Evolutionary conservation across 2,113 vertebrate genomes (phyloP).

Genomic region (Neogobius melanostomus): DNA sequence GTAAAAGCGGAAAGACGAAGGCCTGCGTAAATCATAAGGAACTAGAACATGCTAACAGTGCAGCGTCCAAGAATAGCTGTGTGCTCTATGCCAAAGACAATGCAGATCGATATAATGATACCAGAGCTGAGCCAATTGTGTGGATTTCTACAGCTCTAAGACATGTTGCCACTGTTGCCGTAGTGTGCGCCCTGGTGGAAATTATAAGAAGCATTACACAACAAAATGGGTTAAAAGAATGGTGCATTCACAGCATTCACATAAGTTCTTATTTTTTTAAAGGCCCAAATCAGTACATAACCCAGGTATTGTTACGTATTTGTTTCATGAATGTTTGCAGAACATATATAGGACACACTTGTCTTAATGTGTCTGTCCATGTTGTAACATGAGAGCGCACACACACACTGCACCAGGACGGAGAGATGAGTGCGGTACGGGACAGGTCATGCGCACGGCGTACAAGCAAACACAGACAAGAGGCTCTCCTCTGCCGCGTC

Average conservation of each 20-base stretch:
- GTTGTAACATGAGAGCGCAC: no score
- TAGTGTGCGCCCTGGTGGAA: neutral
- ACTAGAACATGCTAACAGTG: neutral
- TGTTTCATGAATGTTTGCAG: neutral
- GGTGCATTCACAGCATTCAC: neutral
- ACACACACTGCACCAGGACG: no score
- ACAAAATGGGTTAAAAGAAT: neutral
- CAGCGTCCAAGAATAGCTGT: neutral
- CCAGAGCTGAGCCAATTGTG: neutral
- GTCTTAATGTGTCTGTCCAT: no score
- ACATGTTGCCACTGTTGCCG: neutral
- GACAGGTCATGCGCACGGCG: no score
- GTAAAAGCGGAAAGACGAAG: neutral
- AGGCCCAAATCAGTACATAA: no score
- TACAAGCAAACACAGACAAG: no score
- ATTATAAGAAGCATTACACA: neutral
- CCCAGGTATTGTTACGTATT: neutral
- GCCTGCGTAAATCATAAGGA: neutral
- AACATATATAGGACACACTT: no score
- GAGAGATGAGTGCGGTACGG: no score
- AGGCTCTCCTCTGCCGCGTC: no score
- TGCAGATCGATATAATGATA: slow-evolving; percentile 1
- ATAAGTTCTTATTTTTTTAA: no score
- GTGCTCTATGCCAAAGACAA: neutral
- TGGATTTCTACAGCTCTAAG: neutral